Evolutionary conservation across 37 sponge, comb jelly and placozoan genomes (phyloP).

Genomic region (Bolinopsis microptera): DNA sequence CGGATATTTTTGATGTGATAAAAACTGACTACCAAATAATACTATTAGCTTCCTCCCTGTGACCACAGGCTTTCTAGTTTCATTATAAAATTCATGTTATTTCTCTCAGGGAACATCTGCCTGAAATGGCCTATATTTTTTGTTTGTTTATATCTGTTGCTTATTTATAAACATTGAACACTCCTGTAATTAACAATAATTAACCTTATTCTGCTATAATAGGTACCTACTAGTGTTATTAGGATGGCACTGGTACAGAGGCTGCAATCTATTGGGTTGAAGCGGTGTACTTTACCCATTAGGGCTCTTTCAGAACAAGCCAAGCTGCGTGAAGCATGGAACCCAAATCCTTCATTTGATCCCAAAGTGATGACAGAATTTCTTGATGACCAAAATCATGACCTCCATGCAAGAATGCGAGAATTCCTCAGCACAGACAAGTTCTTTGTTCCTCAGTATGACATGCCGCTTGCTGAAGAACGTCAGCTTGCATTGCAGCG

Average conservation of each 20-base stretch:
- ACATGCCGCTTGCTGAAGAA: neutral
- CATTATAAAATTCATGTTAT: too few species aligned
- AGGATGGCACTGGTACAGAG: constrained; percentile 34
- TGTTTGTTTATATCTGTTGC: too few species aligned
- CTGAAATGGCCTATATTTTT: too few species aligned
- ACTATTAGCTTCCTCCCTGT: too few species aligned
- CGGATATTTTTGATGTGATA: too few species aligned
- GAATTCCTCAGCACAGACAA: constrained; percentile 49
- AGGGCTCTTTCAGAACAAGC: constrained; percentile 30
- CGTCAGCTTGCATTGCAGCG: constrained; percentile 12
- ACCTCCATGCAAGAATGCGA: constrained; percentile 20
- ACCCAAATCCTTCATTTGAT: constrained; percentile 19
- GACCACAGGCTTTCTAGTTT: too few species aligned
- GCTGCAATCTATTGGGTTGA: neutral
- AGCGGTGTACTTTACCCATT: neutral
- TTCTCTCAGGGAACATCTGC: too few species aligned
- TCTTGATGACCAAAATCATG: constrained; percentile 58
- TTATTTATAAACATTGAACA: too few species aligned
- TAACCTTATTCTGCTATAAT: too few species aligned
- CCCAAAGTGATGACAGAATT: constrained; percentile 38
- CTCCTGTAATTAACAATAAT: too few species aligned
- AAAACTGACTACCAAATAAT: too few species aligned
- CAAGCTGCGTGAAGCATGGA: constrained; percentile 33
- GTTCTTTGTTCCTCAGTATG: constrained; percentile 30
- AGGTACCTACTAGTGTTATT: too few species aligned